Conservation (phyloP, 2,113 vertebrate genomes). For the Sciurus niger region DNA sequence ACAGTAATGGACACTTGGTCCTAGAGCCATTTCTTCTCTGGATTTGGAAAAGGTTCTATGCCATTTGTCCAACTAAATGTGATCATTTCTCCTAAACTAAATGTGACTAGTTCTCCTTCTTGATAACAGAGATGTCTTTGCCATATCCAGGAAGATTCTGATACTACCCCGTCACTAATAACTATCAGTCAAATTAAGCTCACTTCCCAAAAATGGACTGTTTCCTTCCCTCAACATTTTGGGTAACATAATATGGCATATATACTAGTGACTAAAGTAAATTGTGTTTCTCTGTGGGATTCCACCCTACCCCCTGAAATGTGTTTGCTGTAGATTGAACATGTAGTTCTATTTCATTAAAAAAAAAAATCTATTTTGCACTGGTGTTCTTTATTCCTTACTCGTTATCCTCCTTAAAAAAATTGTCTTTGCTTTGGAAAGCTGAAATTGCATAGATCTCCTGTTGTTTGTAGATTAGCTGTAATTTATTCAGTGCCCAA, state of each 20-base stretch:
- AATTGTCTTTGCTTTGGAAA: conserved; percentile 60
- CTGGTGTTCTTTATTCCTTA: conserved; percentile 52
- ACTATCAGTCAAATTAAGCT: background rate
- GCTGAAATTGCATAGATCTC: conserved; percentile 70
- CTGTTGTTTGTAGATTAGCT: conserved; percentile 82
- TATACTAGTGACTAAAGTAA: background rate
- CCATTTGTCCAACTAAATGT: background rate
- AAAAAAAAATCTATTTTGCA: conserved; percentile 28
- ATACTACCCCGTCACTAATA: background rate
- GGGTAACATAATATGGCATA: background rate
- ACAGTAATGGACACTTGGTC: background rate
- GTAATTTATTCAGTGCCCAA: conserved; percentile 81
- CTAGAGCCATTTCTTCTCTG: background rate
- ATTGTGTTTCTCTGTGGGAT: background rate
- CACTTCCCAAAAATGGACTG: background rate
- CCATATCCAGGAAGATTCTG: background rate
- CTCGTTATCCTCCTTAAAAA: background rate
- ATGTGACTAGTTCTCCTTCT: background rate
- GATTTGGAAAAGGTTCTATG: background rate
- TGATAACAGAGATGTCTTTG: background rate
- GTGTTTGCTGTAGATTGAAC: background rate
- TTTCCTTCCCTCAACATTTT: conserved; percentile 11
- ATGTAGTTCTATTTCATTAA: conserved; percentile 1
- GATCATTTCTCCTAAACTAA: background rate
- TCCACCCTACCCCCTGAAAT: background rate